Conservation (phyloP, 2,888 invertebrate species). For the Caenorhabditis sp. region DNA sequence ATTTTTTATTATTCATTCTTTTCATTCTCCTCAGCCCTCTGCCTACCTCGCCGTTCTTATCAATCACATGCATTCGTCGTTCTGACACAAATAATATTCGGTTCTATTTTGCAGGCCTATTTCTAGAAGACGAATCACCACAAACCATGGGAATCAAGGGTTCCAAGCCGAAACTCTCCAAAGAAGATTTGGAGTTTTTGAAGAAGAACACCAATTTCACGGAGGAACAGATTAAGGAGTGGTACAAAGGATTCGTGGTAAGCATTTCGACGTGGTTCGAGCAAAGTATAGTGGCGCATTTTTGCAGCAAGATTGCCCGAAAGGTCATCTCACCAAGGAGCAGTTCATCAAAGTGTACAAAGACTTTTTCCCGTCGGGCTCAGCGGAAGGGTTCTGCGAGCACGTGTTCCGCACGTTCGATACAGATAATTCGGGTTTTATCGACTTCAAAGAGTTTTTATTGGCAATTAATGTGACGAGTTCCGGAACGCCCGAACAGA, state of each 20-base stretch:
- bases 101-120: slow-evolving; percentile 13
- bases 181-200: slow-evolving; percentile 97
- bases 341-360: slow-evolving; percentile 80
- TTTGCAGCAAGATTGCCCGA: slow-evolving; percentile 80
- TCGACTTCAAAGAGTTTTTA: slow-evolving; percentile 89
- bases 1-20: slow-evolving; percentile 38
- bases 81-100: slow-evolving; percentile 2
- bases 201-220: slow-evolving; percentile 98
- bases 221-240: slow-evolving; percentile 98
- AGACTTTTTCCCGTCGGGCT: slow-evolving; percentile 79
- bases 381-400: slow-evolving; percentile 80
- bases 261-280: slow-evolving; percentile 77
- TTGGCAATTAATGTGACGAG: slow-evolving; percentile 98
- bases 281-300: not conserved
- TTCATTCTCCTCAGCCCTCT: slow-evolving; percentile 9
- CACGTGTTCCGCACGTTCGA: slow-evolving; percentile 80
- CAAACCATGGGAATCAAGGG: slow-evolving; percentile 78
- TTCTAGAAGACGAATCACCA: slow-evolving; percentile 33
- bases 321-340: slow-evolving; percentile 79
- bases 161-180: slow-evolving; percentile 79
- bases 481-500: slow-evolving; percentile 96
- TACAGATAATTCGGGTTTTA: slow-evolving; percentile 96
- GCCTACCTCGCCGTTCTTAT: slow-evolving; percentile 31
- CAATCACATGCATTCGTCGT: too few species aligned
- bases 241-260: slow-evolving; percentile 99